Base-by-base conservation (phyloP, 2,797 vertebrate species). In the Melanotaenia maccullochi region DNA sequence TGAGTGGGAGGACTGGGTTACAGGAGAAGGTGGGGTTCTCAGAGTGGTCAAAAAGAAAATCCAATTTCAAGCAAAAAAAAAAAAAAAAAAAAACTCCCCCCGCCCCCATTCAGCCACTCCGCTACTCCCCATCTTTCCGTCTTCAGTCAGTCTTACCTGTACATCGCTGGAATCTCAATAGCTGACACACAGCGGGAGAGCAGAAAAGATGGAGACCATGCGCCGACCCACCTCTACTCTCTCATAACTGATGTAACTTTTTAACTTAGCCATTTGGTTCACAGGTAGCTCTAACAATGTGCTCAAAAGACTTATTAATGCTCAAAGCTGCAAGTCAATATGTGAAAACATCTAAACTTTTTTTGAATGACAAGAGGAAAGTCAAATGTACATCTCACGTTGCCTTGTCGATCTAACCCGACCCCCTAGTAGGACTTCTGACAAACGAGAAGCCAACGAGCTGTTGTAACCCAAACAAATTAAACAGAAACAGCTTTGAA, bases 1-100 rank as follows among this genome's bases (percentile, higher is more conserved):
- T 84, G 92, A 91, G 92, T 92, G 89, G 90, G 89, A 90, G 90
- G 87, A 86, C 87, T 85, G 86, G 90, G 77, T 87, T 87, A 88
- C 73, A 22, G 91, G 90, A 92, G 94, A 93, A 94, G 92, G 93
- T 87, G 88, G 89, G 90, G 90, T 89, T 89, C 89, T 90, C 79
- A 49, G 77, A 90, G 89, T 85, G 86, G 89, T 91, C 90, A 87
- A 88, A 93, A 93, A 93, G 90, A 91, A 93, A 93, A 94, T 91
- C 87, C 86, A 90, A 92, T 93, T 92, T 90, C 85, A 66, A 79
- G 71, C 66, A 79, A 84, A 76, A 84, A 33, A 33, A 33, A 88
- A 76, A 66, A 72, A 36, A 67, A 67, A 72, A 36, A 67, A 67
- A 61, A 60, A 30, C 28, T 5, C 25, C 75, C 60, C 63, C 76